Percentiles rank a stretch among this genome's conserved stretches.
Evolutionary conservation across 2,797 vertebrate species (phyloP).

Genomic region (Poecilia wingei): DNA sequence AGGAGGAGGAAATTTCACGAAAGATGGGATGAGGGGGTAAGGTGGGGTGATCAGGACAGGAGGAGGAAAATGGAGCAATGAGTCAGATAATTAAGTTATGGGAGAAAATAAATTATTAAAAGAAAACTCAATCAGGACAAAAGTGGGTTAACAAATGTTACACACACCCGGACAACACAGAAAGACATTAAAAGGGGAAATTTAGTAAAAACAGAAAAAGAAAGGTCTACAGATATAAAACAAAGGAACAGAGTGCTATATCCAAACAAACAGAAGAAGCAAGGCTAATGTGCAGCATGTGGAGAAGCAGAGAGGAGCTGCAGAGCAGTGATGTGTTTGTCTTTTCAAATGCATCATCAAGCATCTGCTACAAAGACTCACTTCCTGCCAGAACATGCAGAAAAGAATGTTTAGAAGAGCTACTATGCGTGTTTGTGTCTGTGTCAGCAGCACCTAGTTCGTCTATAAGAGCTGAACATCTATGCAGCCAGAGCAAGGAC

Average conservation of each 20-base stretch:
- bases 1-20: slow-evolving; percentile 32
- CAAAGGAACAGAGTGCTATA: slow-evolving; percentile 57
- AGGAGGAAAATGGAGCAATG: slow-evolving; percentile 29
- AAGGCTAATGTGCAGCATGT: slow-evolving; percentile 55
- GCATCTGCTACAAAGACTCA: slow-evolving; percentile 41
- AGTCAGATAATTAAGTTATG: slow-evolving; percentile 48
- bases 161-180: slow-evolving; percentile 36
- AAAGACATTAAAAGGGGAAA: slow-evolving; percentile 41
- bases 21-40: slow-evolving; percentile 13
- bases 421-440: slow-evolving; percentile 25
- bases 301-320: slow-evolving; percentile 43
- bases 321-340: slow-evolving; percentile 57
- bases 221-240: slow-evolving; percentile 38
- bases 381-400: slow-evolving; percentile 69
- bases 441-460: slow-evolving; percentile 46
- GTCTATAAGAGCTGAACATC: slow-evolving; percentile 53
- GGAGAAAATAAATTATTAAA: slow-evolving; percentile 44
- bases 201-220: slow-evolving; percentile 53
- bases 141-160: slow-evolving; percentile 37
- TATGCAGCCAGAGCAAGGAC: slow-evolving; percentile 45
- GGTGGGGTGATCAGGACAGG: slow-evolving; percentile 7
- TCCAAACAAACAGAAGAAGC: slow-evolving; percentile 51
- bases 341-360: slow-evolving; percentile 50
- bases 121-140: slow-evolving; percentile 40
- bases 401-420: slow-evolving; percentile 40